Conservation (phyloP, 2,888 invertebrate genomes). For the Oasisia sp. region DNA sequence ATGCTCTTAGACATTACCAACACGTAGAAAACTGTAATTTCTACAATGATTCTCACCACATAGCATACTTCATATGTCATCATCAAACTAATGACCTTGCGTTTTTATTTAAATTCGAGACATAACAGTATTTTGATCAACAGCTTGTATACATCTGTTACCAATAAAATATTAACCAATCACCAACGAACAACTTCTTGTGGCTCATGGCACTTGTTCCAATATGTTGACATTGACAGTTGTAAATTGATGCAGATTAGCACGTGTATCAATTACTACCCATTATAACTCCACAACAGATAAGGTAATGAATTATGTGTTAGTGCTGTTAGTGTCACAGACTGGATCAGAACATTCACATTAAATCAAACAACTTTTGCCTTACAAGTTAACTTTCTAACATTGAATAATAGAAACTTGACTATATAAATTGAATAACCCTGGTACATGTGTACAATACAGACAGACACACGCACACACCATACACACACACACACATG, state of each 20-base stretch:
- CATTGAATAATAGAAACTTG: not conserved
- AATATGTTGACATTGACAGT: not conserved
- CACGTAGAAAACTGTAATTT: not conserved
- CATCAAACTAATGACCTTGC: not conserved
- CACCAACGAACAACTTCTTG: not conserved
- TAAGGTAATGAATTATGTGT: not conserved
- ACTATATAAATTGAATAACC: not conserved
- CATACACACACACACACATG: not conserved
- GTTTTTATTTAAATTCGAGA: not conserved
- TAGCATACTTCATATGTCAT: not conserved
- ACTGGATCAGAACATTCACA: not conserved
- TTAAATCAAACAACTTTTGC: not conserved
- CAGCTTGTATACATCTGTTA: not conserved
- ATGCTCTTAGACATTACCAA: not conserved
- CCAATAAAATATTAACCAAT: not conserved
- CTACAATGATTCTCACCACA: not conserved
- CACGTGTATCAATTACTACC: not conserved
- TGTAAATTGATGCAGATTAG: not conserved
- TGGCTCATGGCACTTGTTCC: not conserved
- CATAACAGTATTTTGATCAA: not conserved
- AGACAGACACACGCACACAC: not conserved
- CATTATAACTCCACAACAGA: not conserved
- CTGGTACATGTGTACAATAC: not conserved
- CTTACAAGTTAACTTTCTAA: not conserved
- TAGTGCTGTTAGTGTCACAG: not conserved